Base-by-base conservation (phyloP, 2,797 vertebrate genomes). In the Aphelocoma californica region DNA sequence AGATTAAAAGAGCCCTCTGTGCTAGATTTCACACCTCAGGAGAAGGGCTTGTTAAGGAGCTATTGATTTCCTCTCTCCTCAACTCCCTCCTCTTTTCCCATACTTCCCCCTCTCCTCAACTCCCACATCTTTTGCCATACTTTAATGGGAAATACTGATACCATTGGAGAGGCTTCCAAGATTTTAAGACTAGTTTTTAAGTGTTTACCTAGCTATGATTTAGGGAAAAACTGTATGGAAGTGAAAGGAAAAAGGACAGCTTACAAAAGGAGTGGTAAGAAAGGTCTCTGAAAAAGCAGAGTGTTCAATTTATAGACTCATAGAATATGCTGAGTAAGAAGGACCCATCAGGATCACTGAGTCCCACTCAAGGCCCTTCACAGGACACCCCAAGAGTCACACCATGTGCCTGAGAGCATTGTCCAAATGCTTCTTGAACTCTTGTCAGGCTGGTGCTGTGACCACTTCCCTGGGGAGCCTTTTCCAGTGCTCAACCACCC, bases 101-200 rank as follows among this genome's bases (percentile, higher is more conserved):
- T 31, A 31, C 40, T 36, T 58, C 7, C 31, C 29, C 31, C 9
- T 2, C 25, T n/a, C 21, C 25, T 23, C 53, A 60, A 15, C 24
- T 40, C 56, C 29, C 14, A 26, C 36, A 38, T 93, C 8, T 31
- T 90, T 96, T 96, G 38, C 64, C 47, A 2, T 91, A 81, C 74
- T 93, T 95, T 82, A 93, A 75, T 92, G 45, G 53, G 58, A 95
- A 73, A 66, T 91, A 91, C 40, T 92, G 82, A 83, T 73, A 82
- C n/a, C 32, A 34, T 23, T 64, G 42, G 77, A 88, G n/a, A 85
- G 5, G 40, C 8, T 80, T 86, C 29, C 60, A 87, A 81, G 36
- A 10, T 32, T 88, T 92, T 34, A 34, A 34, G 34, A 34, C 25
- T 7, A 26, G 11, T 32, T 81, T 85, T 53, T 61, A 48, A 86